Percentiles rank a stretch among this genome's conserved stretches.
These are phyloP conservation scores for Daphoenositta chrysoptera DNA, from an alignment of 2,113 vertebrate genomes.

Conservation along the genomic window DNA sequence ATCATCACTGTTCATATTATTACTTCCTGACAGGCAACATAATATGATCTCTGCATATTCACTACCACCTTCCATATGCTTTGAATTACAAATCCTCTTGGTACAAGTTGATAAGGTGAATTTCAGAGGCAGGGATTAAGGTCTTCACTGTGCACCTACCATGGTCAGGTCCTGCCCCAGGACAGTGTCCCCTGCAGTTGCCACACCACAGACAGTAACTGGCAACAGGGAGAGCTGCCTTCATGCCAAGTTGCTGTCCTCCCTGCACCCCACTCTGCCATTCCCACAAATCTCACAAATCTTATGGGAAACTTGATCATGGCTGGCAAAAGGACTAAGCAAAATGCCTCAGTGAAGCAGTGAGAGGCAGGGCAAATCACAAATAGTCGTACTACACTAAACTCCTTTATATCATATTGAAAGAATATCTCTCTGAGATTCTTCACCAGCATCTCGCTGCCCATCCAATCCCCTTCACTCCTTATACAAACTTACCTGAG, in stretches of 20 bases:
- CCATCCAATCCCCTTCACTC: neutral
- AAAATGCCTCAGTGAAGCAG: neutral
- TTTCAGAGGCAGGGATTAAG: neutral
- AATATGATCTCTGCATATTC: neutral
- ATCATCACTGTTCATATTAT: neutral
- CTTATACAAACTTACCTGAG: neutral
- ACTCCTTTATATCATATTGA: neutral
- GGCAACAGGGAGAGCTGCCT: neutral
- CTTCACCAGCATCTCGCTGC: neutral
- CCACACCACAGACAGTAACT: neutral
- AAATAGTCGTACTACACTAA: neutral
- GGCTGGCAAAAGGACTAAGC: neutral
- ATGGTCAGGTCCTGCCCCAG: neutral
- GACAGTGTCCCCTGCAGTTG: rapidly evolving
- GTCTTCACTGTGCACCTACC: neutral
- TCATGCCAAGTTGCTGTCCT: neutral
- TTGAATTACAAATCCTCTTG: neutral
- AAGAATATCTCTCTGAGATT: neutral
- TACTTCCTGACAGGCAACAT: neutral
- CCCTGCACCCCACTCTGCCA: neutral
- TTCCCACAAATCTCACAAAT: neutral
- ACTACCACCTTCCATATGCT: neutral
- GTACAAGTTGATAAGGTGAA: neutral
- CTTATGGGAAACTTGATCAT: neutral
- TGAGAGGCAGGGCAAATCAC: neutral